phyloP scores from a whole-genome alignment of 2,113 vertebrate species.

The Butorides virescens region DNA sequence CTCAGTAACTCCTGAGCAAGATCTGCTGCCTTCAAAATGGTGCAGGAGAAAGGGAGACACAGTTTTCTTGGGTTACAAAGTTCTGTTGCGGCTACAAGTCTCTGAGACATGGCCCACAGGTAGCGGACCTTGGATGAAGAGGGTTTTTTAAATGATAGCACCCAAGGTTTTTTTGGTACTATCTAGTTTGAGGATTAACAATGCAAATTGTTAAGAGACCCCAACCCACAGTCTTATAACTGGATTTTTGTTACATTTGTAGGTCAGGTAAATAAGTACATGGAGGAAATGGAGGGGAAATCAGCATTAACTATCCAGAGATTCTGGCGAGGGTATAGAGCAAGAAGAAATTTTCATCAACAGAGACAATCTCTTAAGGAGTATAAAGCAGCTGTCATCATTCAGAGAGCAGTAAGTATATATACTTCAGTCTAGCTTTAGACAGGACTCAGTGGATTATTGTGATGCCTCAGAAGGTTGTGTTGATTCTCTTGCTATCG shows the following conservation, averaged over 20 bases:
- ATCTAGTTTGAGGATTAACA: neutral
- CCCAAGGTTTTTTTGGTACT: neutral
- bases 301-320: constrained; percentile 90
- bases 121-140: neutral
- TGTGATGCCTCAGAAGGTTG: neutral
- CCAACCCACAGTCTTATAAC: neutral
- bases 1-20: neutral
- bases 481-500: neutral
- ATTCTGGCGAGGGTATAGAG: constrained; percentile 86
- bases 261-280: constrained; percentile 83
- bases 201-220: neutral
- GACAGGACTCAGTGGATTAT: neutral
- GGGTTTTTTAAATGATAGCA: neutral
- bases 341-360: constrained; percentile 76
- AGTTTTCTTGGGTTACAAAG: neutral
- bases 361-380: constrained; percentile 73
- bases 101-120: neutral
- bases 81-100: neutral
- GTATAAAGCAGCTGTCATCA: constrained; percentile 82
- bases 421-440: neutral
- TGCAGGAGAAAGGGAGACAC: neutral
- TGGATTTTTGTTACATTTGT: constrained; percentile 34
- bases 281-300: constrained; percentile 82
- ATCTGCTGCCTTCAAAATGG: neutral
- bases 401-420: constrained; percentile 88